Evolutionary conservation across 2,113 vertebrate species (phyloP).

Genomic region (Geothlypis trichas): DNA sequence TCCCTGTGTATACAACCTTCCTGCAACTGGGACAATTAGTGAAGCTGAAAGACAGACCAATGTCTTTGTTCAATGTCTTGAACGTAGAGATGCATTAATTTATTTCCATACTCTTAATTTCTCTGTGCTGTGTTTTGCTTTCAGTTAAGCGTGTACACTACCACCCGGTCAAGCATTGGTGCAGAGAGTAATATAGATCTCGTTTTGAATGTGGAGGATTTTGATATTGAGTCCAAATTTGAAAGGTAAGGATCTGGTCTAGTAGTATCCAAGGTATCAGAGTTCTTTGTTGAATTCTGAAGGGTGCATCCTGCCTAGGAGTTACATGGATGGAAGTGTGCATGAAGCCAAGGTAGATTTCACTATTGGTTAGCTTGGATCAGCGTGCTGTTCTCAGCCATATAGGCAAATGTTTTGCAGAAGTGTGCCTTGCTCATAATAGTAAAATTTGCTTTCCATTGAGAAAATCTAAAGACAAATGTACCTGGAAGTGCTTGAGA

Average conservation of each 20-base stretch:
- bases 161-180: constrained; percentile 80
- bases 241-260: constrained; percentile 80
- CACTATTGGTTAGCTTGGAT: neutral
- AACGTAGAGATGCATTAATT: fast-evolving
- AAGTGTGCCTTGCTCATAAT: neutral
- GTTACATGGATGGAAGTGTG: fast-evolving
- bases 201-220: constrained; percentile 89
- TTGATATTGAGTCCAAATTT: constrained; percentile 89
- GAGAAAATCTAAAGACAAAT: neutral
- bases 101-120: neutral
- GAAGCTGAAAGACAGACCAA: neutral
- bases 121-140: neutral
- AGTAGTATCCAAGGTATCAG: neutral
- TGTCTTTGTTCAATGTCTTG: too few species aligned
- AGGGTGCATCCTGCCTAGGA: too few species aligned
- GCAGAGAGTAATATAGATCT: constrained; percentile 87
- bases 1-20: fast-evolving
- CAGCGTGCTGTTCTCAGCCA: fast-evolving
- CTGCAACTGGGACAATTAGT: fast-evolving
- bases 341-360: neutral
- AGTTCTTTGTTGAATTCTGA: neutral
- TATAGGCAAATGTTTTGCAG: neutral
- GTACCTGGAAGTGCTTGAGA: neutral
- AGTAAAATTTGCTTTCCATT: neutral
- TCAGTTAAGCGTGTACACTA: constrained; percentile 92